Base-by-base conservation (phyloP, 2,113 vertebrate genomes). In the Acanthochromis polyacanthus region DNA sequence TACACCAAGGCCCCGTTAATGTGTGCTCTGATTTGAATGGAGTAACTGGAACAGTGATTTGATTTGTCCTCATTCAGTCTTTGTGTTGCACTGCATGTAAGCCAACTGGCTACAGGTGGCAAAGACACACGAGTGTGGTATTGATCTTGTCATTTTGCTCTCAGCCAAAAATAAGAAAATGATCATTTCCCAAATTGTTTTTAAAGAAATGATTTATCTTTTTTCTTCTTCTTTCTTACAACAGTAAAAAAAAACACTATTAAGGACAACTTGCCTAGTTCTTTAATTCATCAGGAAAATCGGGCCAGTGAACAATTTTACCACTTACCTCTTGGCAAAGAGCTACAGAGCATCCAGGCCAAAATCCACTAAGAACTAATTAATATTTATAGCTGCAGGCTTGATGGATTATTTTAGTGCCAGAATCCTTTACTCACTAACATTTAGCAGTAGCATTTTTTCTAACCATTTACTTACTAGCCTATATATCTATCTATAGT, bases 281-380 rank as follows among this genome's bases (percentile, higher is more conserved):
- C 4, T 30, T 55, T 25, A 43, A 55, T 60, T 70, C 15, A 55
- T 48, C 20, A 30, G 46, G 25, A 43, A 64, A 58, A 30, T 40
- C 0, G 0, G 58, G 62, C 25, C 14, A 57, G 22, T 12, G 45
- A 40, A 66, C 14, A 50, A 19, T 52, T 70, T 1, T 38, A 23
- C 60, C 67, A 63, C 57, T 72, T 72, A 59, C 0, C 20, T 50
- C 67, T 83, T 84, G 52, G 58, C 79, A 79, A 60, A 69, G 46
- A 76, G 51, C 53, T 64, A 16, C 32, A 55, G 19, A 73, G 32
- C 36, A 55, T 48, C 19, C 36, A 67, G 45, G 43, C 55, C 52
- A 59, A 62, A 77, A 70, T 59, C 51, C 20, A 68, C 67, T 67
- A 75, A 73, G 55, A 63, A 48, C 53, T 58, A 53, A 81, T 88